These are phyloP conservation scores for Falco peregrinus DNA, from an alignment of 2,797 vertebrate species.

Conservation along the genomic window DNA sequence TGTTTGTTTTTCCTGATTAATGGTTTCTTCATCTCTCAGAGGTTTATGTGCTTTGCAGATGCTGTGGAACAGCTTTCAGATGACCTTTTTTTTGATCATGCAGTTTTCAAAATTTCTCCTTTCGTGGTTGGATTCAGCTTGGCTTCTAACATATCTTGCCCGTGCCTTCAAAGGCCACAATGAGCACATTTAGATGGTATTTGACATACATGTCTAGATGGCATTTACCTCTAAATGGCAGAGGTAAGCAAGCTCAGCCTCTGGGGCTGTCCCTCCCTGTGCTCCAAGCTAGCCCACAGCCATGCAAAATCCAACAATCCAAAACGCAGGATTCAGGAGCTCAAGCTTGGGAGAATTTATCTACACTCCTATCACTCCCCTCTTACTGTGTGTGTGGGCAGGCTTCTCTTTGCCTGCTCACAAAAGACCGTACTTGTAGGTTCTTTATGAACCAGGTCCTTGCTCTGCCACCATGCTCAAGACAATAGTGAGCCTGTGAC, in stretches of 20 bases:
- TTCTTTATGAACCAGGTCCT: not conserved
- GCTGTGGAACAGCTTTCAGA: not conserved
- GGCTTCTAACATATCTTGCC: not conserved
- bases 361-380: not conserved
- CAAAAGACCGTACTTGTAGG: not conserved
- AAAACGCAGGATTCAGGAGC: not conserved
- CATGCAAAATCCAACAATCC: not conserved
- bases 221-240: not conserved
- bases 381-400: not conserved
- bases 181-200: not conserved
- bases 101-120: not conserved
- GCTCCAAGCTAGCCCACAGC: not conserved
- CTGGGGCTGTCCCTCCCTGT: not conserved
- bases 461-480: not conserved
- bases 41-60: not conserved
- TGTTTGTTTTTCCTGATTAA: not conserved
- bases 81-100: not conserved
- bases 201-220: not conserved
- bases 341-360: not conserved
- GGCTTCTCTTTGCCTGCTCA: not conserved
- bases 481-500: accelerated
- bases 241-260: not conserved
- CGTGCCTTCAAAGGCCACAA: not conserved
- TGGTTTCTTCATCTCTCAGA: not conserved
- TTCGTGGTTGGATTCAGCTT: not conserved